Evolutionary conservation across 2,113 vertebrate genomes (phyloP).

Genomic region (Tonatia bakeri): DNA sequence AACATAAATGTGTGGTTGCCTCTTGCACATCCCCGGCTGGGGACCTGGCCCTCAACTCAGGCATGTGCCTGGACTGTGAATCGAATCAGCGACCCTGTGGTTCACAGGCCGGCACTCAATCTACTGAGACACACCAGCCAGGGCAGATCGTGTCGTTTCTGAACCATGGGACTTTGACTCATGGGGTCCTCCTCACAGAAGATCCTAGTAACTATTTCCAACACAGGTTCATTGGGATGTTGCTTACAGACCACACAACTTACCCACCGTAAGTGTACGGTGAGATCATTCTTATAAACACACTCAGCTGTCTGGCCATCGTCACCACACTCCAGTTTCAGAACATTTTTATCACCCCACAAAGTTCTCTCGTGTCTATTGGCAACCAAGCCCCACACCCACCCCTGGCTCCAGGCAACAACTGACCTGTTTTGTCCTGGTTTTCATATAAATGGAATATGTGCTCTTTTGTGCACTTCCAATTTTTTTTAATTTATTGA

Average conservation of each 20-base stretch:
- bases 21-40: too few relatives aligned
- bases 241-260: background rate
- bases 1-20: too few relatives aligned
- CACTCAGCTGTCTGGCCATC: background rate
- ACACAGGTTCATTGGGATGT: background rate
- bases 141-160: background rate
- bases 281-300: background rate
- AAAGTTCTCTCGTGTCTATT: background rate
- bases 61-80: too few relatives aligned
- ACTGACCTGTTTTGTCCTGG: background rate
- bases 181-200: background rate
- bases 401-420: background rate
- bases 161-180: background rate
- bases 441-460: background rate
- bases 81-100: too few relatives aligned
- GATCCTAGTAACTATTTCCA: slow-evolving; percentile 1
- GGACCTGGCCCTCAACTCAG: too few relatives aligned
- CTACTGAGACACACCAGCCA: too few relatives aligned
- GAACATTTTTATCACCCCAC: background rate
- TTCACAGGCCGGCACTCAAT: too few relatives aligned
- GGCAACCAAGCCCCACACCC: background rate
- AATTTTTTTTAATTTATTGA: too few relatives aligned
- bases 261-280: background rate
- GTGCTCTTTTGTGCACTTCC: background rate
- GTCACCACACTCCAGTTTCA: background rate